Conservation (phyloP, 2,888 invertebrate genomes). For the Cyclophora punctaria region DNA sequence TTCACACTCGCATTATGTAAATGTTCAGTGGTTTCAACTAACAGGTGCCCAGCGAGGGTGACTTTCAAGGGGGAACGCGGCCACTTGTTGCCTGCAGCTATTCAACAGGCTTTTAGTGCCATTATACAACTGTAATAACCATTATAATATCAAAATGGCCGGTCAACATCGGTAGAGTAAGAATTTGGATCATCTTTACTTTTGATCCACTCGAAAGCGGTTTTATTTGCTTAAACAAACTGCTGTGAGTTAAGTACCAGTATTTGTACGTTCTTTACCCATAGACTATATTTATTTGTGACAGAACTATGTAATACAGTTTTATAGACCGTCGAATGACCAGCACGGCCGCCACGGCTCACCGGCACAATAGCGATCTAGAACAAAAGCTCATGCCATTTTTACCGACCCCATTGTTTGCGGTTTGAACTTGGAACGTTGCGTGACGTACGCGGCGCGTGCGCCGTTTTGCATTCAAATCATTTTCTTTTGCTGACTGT, state of each 20-base stretch:
- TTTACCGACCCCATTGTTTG: constrained; percentile 62
- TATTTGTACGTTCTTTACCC: too few relatives aligned
- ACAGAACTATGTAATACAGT: neutral
- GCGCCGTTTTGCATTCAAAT: constrained; percentile 66
- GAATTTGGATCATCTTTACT: too few relatives aligned
- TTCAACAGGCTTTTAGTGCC: too few relatives aligned
- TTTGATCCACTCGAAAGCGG: too few relatives aligned
- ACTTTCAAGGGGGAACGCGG: constrained; percentile 29
- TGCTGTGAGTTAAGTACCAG: too few relatives aligned
- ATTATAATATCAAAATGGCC: too few relatives aligned
- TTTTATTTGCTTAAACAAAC: too few relatives aligned
- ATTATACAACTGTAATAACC: neutral
- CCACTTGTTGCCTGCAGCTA: constrained; percentile 44
- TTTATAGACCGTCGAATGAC: constrained; percentile 4
- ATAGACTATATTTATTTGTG: too few relatives aligned
- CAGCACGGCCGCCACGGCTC: constrained; percentile 11
- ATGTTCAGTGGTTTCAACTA: constrained; percentile 32
- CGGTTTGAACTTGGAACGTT: constrained; percentile 65
- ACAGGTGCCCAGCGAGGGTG: constrained; percentile 53
- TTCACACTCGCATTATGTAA: constrained; percentile 28
- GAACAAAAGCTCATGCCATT: constrained; percentile 71
- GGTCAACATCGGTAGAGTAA: too few relatives aligned
- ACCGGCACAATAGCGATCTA: constrained; percentile 47
- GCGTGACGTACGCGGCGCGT: constrained; percentile 66
- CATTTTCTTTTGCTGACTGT: constrained; percentile 41